These are phyloP conservation scores for Tympanuchus pallidicinctus DNA, from an alignment of 2,113 vertebrate genomes.

Conservation along the genomic window DNA sequence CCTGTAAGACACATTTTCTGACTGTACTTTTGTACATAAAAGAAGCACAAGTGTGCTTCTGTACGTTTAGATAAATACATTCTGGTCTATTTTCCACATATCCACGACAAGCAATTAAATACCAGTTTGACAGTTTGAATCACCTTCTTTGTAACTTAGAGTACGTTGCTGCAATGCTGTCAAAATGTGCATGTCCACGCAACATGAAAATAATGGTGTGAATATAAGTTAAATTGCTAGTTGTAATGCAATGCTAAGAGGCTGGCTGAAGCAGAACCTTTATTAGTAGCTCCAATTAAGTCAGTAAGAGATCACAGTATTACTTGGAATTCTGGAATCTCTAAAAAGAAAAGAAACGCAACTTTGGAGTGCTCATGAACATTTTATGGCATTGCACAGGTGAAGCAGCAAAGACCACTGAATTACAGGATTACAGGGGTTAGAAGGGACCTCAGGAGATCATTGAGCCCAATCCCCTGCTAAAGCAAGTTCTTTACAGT, in stretches of 20 bases:
- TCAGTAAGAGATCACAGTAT: neutral
- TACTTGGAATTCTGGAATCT: neutral
- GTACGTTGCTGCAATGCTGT: neutral
- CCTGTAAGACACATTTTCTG: neutral
- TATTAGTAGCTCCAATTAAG: slow-evolving; percentile 4
- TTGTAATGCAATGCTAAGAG: neutral
- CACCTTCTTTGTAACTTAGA: neutral
- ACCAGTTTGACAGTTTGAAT: neutral
- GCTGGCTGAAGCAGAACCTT: slow-evolving; percentile 23
- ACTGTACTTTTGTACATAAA: neutral
- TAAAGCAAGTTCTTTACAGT: no score
- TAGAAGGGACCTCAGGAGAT: no score
- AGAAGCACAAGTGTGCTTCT: neutral
- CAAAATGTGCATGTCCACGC: slow-evolving; percentile 2
- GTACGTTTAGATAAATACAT: neutral
- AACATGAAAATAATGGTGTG: neutral
- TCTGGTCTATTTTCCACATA: neutral
- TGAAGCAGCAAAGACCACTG: neutral
- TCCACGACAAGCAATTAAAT: neutral
- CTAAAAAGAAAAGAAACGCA: neutral
- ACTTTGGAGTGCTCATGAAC: neutral
- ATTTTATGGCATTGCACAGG: neutral
- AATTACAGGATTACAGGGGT: no score
- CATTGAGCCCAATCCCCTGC: no score
- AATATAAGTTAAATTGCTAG: neutral